These are phyloP conservation scores for Virgularia gustaviana DNA, from an alignment of 92 coral and sea anemone genomes.

Conservation along the genomic window DNA sequence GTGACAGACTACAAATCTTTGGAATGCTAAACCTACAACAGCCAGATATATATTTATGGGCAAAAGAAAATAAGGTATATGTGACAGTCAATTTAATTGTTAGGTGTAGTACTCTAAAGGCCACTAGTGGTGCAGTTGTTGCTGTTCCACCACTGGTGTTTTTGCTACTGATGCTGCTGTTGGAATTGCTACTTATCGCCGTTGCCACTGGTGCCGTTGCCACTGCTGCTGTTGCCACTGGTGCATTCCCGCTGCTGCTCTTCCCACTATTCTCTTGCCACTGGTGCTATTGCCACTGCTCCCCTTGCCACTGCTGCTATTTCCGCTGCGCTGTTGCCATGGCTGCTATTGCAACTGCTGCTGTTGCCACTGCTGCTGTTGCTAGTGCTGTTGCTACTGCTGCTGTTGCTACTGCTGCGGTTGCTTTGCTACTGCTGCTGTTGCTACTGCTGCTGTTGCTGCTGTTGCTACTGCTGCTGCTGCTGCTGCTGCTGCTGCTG, in stretches of 20 bases:
- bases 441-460: background rate
- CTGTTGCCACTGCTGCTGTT: background rate
- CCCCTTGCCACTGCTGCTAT: background rate
- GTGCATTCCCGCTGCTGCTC: background rate
- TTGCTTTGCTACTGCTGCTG: background rate
- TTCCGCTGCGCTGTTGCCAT: background rate
- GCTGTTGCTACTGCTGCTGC: background rate
- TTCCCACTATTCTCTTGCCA: background rate
- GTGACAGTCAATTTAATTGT: too few relatives aligned
- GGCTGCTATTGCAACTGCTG: background rate
- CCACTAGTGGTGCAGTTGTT: too few relatives aligned
- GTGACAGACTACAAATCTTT: constrained; percentile 74
- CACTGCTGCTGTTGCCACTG: background rate
- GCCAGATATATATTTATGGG: constrained; percentile 80
- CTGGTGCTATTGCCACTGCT: background rate
- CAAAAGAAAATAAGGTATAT: constrained; percentile 85
- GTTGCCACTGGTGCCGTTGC: background rate
- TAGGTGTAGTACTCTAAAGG: too few relatives aligned
- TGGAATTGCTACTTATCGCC: background rate
- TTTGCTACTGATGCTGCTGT: background rate
- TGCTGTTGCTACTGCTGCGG: background rate
- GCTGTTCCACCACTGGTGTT: background rate
- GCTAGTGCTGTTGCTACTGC: background rate
- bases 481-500: background rate
- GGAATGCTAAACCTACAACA: constrained; percentile 69